phyloP scores from a whole-genome alignment of 2,888 invertebrate species.

The Tupiocoris notatus region DNA sequence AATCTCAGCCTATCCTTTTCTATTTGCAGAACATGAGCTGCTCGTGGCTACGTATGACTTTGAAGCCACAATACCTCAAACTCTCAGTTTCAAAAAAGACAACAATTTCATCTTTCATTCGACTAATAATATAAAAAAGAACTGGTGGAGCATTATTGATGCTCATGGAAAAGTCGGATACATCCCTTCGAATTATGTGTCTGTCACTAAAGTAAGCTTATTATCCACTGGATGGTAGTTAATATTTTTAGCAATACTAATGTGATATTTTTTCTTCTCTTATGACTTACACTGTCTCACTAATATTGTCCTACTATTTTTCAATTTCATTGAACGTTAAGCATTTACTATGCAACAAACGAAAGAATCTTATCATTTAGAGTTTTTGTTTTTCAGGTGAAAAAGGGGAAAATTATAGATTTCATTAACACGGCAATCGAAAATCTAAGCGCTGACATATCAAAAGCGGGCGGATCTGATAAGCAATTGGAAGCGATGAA shows the following conservation, averaged over 20 bases:
- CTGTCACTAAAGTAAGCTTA: slow-evolving; percentile 67
- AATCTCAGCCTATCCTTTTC: too few relatives aligned
- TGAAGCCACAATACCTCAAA: slow-evolving; percentile 79
- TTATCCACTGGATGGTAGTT: too few relatives aligned
- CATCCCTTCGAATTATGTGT: slow-evolving; percentile 84
- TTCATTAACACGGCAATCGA: slow-evolving; percentile 43
- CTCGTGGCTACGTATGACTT: slow-evolving; percentile 80
- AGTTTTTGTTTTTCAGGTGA: slow-evolving; percentile 43
- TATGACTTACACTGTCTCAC: too few relatives aligned
- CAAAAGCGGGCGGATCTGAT: slow-evolving; percentile 44
- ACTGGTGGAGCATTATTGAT: slow-evolving; percentile 88
- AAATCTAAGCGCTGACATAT: slow-evolving; percentile 43
- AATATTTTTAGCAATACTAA: too few relatives aligned
- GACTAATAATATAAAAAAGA: slow-evolving; percentile 73
- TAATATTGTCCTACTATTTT: not conserved
- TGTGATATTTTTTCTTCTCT: too few relatives aligned
- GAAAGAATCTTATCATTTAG: too few relatives aligned
- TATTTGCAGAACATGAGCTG: slow-evolving; percentile 61
- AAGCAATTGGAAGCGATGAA: slow-evolving; percentile 46
- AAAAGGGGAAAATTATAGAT: slow-evolving; percentile 44
- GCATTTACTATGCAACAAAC: too few relatives aligned
- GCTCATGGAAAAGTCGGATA: slow-evolving; percentile 77
- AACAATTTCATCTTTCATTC: slow-evolving; percentile 80
- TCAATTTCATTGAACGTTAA: not conserved
- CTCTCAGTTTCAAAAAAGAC: slow-evolving; percentile 74